These are phyloP conservation scores for Metopia argyrocephala DNA, from an alignment of 2,888 invertebrate genomes.

Conservation along the genomic window DNA sequence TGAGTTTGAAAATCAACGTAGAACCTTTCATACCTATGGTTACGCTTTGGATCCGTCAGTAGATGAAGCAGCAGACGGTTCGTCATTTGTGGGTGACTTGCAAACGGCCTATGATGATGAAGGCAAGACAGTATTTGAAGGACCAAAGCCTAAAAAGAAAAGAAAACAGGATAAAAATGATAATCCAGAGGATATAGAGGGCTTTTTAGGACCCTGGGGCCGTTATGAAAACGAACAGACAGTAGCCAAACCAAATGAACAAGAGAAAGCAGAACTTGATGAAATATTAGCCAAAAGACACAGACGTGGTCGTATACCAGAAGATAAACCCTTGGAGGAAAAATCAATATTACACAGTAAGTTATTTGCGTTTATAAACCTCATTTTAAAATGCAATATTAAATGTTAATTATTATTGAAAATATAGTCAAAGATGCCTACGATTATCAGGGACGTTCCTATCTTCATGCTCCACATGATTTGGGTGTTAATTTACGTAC, in stretches of 20 bases:
- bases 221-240: slow-evolving; percentile 93
- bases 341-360: slow-evolving; percentile 95
- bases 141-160: slow-evolving; percentile 86
- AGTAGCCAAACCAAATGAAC: slow-evolving; percentile 93
- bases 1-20: slow-evolving; percentile 96
- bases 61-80: slow-evolving; percentile 80
- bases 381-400: neutral
- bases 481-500: slow-evolving; percentile 93
- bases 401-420: slow-evolving; percentile 1
- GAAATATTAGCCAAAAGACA: slow-evolving; percentile 95
- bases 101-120: slow-evolving; percentile 86
- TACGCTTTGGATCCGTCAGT: slow-evolving; percentile 97
- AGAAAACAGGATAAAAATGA: slow-evolving; percentile 93
- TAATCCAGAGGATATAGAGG: slow-evolving; percentile 93
- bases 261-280: slow-evolving; percentile 95
- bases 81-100: slow-evolving; percentile 81
- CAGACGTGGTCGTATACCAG: slow-evolving; percentile 90
- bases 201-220: slow-evolving; percentile 99
- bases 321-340: slow-evolving; percentile 95
- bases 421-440: slow-evolving; percentile 91
- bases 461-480: slow-evolving; percentile 94
- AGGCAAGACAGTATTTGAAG: slow-evolving; percentile 95
- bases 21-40: slow-evolving; percentile 96
- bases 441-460: slow-evolving; percentile 98
- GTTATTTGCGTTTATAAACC: slow-evolving; percentile 70